These are phyloP conservation scores for Felis catus DNA, from an alignment of 2,113 vertebrate species.

Conservation along the genomic window F.catus_Fca126_mat1.0 CM031415.1:92577001-92577500, in stretches of 20 bases:
- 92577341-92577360: neutral
- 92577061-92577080: neutral
- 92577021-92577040: constrained; percentile 42
- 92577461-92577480: neutral
- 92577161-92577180: neutral
- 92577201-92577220: neutral
- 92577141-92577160: neutral
- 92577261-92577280: neutral
- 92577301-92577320: neutral
- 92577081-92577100: neutral
- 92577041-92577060: neutral
- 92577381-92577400: neutral
- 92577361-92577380: neutral
- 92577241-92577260: neutral
- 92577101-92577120: neutral
- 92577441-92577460: neutral
- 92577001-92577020: too few relatives aligned
- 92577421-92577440: neutral
- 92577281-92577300: neutral
- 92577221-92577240: neutral
- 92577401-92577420: neutral
- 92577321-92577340: neutral
- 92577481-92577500: neutral
- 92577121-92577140: neutral
- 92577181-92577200: neutral